Percentiles rank a stretch among this genome's conserved stretches.
phyloP scores from a whole-genome alignment of 1,140 invertebrate genomes.

The Drosophila navojoa region DNA sequence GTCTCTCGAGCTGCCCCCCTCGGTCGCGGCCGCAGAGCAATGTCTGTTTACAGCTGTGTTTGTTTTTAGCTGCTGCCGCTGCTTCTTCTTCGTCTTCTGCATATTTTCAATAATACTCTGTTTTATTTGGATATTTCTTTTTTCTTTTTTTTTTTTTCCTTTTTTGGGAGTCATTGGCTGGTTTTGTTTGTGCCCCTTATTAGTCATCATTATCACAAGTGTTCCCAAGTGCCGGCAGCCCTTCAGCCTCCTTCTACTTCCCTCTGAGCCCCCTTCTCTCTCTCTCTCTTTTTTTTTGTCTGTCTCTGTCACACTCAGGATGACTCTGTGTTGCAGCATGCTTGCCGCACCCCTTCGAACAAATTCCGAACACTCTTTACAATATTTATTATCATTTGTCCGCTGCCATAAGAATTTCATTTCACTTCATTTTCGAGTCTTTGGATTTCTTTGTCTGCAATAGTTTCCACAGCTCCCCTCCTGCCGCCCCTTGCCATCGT shows the following conservation, averaged over 20 bases:
- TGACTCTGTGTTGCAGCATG: neutral
- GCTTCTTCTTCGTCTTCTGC: conserved; percentile 11
- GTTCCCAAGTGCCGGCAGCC: conserved; percentile 61
- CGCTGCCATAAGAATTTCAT: conserved; percentile 37
- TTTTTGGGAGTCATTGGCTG: conserved; percentile 26
- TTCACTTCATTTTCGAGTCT: conserved; percentile 33
- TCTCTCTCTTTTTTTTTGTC: neutral
- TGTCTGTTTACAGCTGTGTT: conserved; percentile 39
- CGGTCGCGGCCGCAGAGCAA: neutral
- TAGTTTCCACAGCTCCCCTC: conserved; percentile 7
- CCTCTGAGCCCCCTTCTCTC: neutral
- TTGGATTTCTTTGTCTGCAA: conserved; percentile 36
- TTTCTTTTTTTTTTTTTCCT: conserved; percentile 29
- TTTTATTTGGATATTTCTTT: conserved; percentile 27
- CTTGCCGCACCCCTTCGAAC: neutral
- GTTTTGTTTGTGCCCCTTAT: conserved; percentile 69
- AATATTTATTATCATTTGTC: conserved; percentile 77
- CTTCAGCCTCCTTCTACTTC: neutral
- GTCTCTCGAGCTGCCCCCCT: neutral
- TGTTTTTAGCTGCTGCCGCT: conserved; percentile 21
- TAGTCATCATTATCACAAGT: conserved; percentile 82
- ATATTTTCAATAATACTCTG: conserved; percentile 10
- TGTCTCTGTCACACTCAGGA: neutral
- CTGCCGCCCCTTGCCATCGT: too few relatives aligned
- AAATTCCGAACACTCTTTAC: conserved; percentile 17